Evolutionary conservation across 2,797 vertebrate species (phyloP).

Genomic region (Cirrhinus molitorella): DNA sequence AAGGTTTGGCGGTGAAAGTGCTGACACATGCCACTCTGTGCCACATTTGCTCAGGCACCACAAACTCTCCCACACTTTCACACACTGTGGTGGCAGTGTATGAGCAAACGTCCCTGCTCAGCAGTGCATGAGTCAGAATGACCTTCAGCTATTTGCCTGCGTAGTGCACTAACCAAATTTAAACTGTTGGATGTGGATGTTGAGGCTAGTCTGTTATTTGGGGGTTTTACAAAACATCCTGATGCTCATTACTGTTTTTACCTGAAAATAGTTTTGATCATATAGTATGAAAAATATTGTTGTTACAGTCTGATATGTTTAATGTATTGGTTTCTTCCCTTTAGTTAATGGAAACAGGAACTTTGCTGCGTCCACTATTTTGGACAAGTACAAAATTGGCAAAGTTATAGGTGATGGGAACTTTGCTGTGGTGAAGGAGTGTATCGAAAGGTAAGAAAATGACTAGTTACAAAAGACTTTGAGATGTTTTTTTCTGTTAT

Average conservation of each 20-base stretch:
- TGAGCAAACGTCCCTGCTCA: conserved; percentile 42
- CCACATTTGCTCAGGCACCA: conserved; percentile 18
- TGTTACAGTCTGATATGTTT: neutral
- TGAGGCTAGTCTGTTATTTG: neutral
- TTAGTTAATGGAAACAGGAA: conserved; percentile 90
- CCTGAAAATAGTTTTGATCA: neutral
- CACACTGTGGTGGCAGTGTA: conserved; percentile 30
- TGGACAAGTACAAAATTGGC: conserved; percentile 93
- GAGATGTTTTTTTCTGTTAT: neutral
- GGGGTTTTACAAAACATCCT: neutral
- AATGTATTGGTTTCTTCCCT: conserved; percentile 13
- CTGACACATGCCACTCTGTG: conserved; percentile 41
- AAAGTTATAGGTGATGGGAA: conserved; percentile 98
- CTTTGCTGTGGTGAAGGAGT: conserved; percentile 97
- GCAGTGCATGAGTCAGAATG: conserved; percentile 31
- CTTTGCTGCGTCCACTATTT: conserved; percentile 79
- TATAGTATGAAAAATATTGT: neutral
- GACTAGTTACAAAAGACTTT: neutral
- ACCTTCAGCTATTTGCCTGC: conserved; percentile 42
- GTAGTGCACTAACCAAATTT: conserved; percentile 9
- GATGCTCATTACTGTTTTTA: neutral
- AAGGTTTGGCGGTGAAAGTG: conserved; percentile 21
- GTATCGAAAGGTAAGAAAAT: conserved; percentile 87
- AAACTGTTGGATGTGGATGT: neutral
- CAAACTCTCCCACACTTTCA: conserved; percentile 30